Percentiles rank a stretch among this genome's conserved stretches.
phyloP scores from a whole-genome alignment of 2,888 invertebrate genomes.

The Desoria tigrina region DNA sequence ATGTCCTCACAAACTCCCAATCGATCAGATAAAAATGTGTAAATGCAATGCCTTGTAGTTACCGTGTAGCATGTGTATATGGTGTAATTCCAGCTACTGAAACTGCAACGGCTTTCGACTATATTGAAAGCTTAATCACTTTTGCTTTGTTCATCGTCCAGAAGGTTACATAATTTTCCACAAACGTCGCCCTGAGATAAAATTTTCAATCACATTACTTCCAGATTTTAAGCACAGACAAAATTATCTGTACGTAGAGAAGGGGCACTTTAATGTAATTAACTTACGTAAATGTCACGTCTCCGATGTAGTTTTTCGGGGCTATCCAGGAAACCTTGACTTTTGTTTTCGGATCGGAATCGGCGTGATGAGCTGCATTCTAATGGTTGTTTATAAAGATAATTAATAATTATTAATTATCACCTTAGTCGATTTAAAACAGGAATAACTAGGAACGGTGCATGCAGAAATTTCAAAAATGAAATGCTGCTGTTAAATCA shows the following conservation, averaged over 20 bases:
- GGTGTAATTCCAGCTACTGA: too few species aligned
- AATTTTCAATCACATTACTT: background rate
- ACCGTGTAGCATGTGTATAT: too few species aligned
- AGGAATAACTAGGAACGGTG: conserved; percentile 4
- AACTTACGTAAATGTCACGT: conserved; percentile 41
- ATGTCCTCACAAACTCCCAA: too few species aligned
- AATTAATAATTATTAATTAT: too few species aligned
- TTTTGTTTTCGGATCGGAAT: conserved; percentile 32
- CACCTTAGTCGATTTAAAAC: too few species aligned
- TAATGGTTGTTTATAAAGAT: too few species aligned
- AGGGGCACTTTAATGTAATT: too few species aligned
- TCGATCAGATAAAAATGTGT: too few species aligned
- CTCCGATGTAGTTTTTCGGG: conserved; percentile 34
- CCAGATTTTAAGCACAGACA: background rate
- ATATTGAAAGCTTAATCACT: background rate
- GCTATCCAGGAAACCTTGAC: conserved; percentile 37
- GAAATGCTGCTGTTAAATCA: too few species aligned
- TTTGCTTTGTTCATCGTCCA: conserved; percentile 36
- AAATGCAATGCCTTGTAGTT: too few species aligned
- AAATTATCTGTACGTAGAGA: too few species aligned
- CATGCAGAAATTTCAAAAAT: background rate
- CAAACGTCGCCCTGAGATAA: conserved; percentile 36
- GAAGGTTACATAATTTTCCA: conserved; percentile 37
- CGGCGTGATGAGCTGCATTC: conserved; percentile 46
- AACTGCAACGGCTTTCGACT: background rate